A percentile compares a stretch with the other conserved stretches of the same genome.
Evolutionary conservation across 2,797 vertebrate species (phyloP).

Genomic region (Pygocentrus nattereri): DNA sequence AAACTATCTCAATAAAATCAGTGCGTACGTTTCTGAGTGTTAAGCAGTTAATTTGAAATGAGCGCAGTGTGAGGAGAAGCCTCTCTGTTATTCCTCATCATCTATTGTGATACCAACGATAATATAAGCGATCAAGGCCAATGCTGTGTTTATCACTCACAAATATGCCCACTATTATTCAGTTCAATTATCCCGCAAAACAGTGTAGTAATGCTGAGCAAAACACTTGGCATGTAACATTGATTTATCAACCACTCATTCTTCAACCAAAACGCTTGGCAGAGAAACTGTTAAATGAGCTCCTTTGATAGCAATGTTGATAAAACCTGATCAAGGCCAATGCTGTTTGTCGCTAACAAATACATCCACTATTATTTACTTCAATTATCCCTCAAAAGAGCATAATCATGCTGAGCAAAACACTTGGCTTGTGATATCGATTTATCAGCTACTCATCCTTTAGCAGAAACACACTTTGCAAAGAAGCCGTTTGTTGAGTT

Average conservation of each 20-base stretch:
- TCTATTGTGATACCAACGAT: not conserved
- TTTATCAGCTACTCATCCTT: not conserved
- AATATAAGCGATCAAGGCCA: not conserved
- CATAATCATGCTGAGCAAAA: not conserved
- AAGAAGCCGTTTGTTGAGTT: not conserved
- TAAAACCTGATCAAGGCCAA: not conserved
- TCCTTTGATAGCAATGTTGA: not conserved
- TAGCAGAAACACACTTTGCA: not conserved
- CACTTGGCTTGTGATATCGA: not conserved
- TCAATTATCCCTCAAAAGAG: not conserved
- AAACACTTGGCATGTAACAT: not conserved
- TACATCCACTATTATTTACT: not conserved
- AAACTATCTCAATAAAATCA: no score
- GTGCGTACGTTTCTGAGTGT: no score
- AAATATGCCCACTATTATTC: not conserved
- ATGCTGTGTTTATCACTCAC: not conserved
- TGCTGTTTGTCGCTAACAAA: not conserved
- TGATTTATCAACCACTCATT: not conserved
- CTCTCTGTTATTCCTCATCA: not conserved
- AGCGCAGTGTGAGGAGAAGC: not conserved
- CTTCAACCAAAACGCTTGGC: not conserved
- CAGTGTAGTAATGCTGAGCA: not conserved
- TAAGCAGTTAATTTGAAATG: no score
- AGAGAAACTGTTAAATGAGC: not conserved
- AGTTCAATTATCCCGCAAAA: not conserved